Evolutionary conservation across 2,888 invertebrate genomes (phyloP).

Genomic region (Octonoba sinensis): DNA sequence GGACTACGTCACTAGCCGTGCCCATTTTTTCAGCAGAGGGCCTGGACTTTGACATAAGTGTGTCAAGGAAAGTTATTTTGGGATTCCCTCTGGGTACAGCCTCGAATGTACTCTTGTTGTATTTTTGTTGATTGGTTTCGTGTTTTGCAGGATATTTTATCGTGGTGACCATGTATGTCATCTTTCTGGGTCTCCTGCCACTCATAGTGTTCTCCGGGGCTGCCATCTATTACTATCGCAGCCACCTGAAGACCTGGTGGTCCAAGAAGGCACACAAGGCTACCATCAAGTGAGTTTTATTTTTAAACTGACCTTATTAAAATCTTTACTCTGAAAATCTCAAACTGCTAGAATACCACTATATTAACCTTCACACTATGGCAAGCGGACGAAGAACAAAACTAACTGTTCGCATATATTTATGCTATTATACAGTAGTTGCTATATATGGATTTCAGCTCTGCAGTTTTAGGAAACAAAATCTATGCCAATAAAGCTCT

Average conservation of each 20-base stretch:
- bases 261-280: slow-evolving; percentile 66
- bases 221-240: slow-evolving; percentile 81
- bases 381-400: too few species aligned
- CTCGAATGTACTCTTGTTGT: neutral
- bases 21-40: too few species aligned
- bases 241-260: slow-evolving; percentile 77
- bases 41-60: too few species aligned
- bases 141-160: slow-evolving; percentile 72
- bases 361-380: neutral
- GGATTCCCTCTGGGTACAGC: too few species aligned
- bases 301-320: neutral
- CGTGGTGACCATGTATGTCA: slow-evolving; percentile 85
- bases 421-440: too few species aligned
- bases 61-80: too few species aligned
- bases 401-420: too few species aligned
- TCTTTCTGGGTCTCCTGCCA: slow-evolving; percentile 89
- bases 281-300: slow-evolving; percentile 65
- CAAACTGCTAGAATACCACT: neutral
- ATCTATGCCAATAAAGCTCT: too few species aligned
- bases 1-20: too few species aligned
- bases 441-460: too few species aligned
- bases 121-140: neutral
- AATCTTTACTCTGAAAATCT: too few species aligned
- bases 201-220: slow-evolving; percentile 78
- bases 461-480: too few species aligned